Conservation (phyloP, 1,140 invertebrate species). For the Pogonomyrmex californicus region DNA sequence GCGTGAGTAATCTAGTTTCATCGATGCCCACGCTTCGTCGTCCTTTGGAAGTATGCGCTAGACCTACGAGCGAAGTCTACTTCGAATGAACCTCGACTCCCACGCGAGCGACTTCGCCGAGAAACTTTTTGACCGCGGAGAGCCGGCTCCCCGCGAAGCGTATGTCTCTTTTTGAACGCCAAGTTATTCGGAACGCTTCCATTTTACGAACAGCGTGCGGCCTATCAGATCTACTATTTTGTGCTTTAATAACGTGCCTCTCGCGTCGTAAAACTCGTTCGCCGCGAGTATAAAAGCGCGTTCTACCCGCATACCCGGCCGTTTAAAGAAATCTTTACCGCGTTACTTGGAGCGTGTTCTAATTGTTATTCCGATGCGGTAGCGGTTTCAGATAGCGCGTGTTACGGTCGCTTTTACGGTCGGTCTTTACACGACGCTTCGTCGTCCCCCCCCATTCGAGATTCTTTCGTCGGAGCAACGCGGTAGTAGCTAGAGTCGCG, state of each 20-base stretch:
- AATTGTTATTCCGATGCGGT: constrained; percentile 53
- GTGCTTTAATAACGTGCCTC: constrained; percentile 31
- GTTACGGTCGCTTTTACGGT: constrained; percentile 56
- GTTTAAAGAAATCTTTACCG: constrained; percentile 16
- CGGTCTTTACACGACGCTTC: constrained; percentile 3
- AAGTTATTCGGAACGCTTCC: constrained; percentile 3
- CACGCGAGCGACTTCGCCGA: constrained; percentile 6
- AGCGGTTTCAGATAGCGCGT: constrained; percentile 49
- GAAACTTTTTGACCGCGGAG: neutral
- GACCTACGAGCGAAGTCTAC: constrained; percentile 1
- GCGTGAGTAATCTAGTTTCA: constrained; percentile 7
- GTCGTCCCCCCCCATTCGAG: constrained; percentile 31
- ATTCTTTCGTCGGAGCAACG: constrained; percentile 15
- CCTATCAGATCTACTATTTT: constrained; percentile 32
- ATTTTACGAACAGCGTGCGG: neutral
- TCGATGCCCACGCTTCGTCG: constrained; percentile 32
- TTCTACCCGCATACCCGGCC: neutral
- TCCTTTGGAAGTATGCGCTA: constrained; percentile 55
- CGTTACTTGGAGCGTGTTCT: constrained; percentile 49
- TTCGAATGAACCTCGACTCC: constrained; percentile 26
- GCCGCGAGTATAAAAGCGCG: constrained; percentile 24
- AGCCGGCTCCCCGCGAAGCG: neutral
- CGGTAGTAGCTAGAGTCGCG: neutral
- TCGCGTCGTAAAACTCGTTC: constrained; percentile 43
- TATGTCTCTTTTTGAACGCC: neutral